A percentile compares a stretch with the other conserved stretches of the same genome.
phyloP scores from a whole-genome alignment of 2,113 vertebrate genomes.

The Falcunculus frontatus region DNA sequence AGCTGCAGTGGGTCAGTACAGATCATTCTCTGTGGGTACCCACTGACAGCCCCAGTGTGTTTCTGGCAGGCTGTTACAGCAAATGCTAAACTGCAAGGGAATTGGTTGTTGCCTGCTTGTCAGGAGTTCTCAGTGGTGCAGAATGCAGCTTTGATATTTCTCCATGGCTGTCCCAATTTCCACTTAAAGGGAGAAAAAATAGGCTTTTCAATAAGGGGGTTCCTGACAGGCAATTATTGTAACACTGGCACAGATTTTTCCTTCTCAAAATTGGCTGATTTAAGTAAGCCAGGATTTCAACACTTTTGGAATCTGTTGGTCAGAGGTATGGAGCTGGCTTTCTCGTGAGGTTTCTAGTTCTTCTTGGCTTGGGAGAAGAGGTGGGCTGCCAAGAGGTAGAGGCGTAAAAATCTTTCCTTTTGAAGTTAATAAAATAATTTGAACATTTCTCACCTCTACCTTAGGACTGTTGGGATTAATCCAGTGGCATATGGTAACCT shows the following conservation, averaged over 20 bases:
- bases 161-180: background rate
- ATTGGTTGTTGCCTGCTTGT: background rate
- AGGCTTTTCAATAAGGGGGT: background rate
- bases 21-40: background rate
- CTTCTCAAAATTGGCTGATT: background rate
- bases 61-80: background rate
- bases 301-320: conserved; percentile 7
- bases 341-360: background rate
- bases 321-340: conserved; percentile 22
- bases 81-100: background rate
- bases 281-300: background rate
- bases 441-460: conserved; percentile 26
- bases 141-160: conserved; percentile 1
- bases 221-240: background rate
- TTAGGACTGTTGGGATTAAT: conserved; percentile 17
- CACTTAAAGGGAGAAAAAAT: background rate
- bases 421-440: conserved; percentile 31
- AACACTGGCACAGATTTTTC: background rate
- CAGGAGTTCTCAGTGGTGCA: background rate
- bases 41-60: background rate
- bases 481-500: conserved; percentile 24
- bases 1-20: background rate
- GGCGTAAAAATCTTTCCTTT: background rate
- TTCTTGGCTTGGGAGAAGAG: conserved; percentile 1
- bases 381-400: background rate